Conservation (phyloP, 2,888 invertebrate species). For the Chaetogeoica ovagalla region DNA sequence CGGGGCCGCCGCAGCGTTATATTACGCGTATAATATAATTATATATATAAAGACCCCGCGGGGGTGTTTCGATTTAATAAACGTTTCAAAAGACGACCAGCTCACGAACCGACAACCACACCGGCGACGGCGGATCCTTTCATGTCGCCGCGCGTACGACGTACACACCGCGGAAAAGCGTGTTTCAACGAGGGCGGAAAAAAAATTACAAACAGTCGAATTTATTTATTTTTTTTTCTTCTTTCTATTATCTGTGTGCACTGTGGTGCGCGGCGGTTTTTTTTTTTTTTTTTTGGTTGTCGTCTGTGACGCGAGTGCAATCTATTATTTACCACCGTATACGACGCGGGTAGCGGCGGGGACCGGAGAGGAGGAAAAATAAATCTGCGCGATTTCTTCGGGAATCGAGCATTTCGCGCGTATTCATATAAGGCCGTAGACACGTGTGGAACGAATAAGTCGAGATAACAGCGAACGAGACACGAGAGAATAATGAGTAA, state of each 20-base stretch:
- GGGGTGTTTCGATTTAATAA: conserved; percentile 44
- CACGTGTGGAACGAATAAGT: too few species aligned
- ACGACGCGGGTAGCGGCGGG: too few species aligned
- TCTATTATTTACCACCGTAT: too few species aligned
- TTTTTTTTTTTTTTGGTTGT: too few species aligned
- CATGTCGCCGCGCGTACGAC: conserved; percentile 37
- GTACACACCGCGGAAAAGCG: conserved; percentile 51
- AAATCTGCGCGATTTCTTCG: too few species aligned
- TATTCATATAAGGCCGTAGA: too few species aligned
- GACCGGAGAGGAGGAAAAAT: too few species aligned
- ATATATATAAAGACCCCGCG: conserved; percentile 14
- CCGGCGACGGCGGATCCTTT: background rate
- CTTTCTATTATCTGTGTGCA: conserved; percentile 11
- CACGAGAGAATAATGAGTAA: too few species aligned
- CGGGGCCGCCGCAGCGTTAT: background rate
- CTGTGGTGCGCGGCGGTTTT: too few species aligned
- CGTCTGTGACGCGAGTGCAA: too few species aligned
- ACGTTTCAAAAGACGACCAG: conserved; percentile 36
- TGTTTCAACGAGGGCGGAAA: conserved; percentile 17
- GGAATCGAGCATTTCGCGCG: too few species aligned
- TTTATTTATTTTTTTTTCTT: background rate
- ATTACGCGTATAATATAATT: background rate
- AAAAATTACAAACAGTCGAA: conserved; percentile 11
- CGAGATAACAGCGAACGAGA: too few species aligned
- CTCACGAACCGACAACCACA: background rate